Percentiles rank a stretch among this genome's conserved stretches.
phyloP scores from a whole-genome alignment of 1,140 invertebrate genomes.

The Magallana ariakensis region DNA sequence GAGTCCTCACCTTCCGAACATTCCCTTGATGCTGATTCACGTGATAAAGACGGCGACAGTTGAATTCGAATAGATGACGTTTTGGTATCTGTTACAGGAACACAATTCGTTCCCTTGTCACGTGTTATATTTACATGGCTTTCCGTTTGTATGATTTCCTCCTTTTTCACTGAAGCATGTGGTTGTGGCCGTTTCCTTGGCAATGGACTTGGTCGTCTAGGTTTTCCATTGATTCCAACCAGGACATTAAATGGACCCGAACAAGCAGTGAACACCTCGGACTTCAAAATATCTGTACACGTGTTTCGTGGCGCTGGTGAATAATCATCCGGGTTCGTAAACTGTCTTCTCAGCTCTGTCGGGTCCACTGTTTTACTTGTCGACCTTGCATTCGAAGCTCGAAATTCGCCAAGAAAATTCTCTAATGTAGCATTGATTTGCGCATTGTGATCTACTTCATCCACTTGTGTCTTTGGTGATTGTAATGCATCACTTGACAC shows the following conservation, averaged over 20 bases:
- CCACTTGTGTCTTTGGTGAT: slow-evolving; percentile 33
- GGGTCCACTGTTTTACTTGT: background rate
- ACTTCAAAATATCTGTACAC: slow-evolving; percentile 55
- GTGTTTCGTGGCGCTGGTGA: slow-evolving; percentile 42
- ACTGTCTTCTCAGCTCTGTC: slow-evolving; percentile 18
- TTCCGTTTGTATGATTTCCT: background rate
- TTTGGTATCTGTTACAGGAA: background rate
- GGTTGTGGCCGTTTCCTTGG: slow-evolving; percentile 9
- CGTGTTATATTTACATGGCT: background rate
- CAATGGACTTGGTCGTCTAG: slow-evolving; percentile 1
- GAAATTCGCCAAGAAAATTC: slow-evolving; percentile 58
- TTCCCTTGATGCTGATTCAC: background rate
- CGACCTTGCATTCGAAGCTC: slow-evolving; percentile 33
- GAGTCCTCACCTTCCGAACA: background rate
- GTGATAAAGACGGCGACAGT: slow-evolving; percentile 15
- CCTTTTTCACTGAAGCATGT: background rate
- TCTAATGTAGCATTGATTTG: slow-evolving; percentile 59
- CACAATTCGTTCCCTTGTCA: background rate
- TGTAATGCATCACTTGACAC: slow-evolving; percentile 55
- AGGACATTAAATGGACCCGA: slow-evolving; percentile 56
- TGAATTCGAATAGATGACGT: background rate
- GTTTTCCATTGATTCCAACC: slow-evolving; percentile 53
- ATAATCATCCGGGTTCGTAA: slow-evolving; percentile 28
- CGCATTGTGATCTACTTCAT: slow-evolving; percentile 28
- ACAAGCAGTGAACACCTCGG: slow-evolving; percentile 55